phyloP scores from a whole-genome alignment of 2,113 vertebrate genomes.

The Hydrolagus affinis region DNA sequence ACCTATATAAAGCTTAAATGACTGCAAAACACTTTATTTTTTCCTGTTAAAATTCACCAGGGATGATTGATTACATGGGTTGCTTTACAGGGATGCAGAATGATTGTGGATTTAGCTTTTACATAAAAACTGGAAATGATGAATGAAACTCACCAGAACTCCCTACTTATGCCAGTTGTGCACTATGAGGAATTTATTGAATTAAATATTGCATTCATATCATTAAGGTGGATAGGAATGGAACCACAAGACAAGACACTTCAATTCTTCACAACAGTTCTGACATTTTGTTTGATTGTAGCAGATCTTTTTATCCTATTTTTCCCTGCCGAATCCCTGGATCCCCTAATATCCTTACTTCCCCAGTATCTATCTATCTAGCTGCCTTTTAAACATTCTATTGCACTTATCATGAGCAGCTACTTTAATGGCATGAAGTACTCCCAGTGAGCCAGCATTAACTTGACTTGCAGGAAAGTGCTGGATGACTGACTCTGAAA shows the following conservation, averaged over 20 bases:
- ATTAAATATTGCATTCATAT: neutral
- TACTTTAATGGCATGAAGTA: too few relatives aligned
- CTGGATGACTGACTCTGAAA: too few relatives aligned
- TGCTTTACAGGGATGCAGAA: neutral
- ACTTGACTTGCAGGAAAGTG: too few relatives aligned
- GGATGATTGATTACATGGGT: neutral
- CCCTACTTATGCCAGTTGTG: neutral
- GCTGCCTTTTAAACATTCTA: too few relatives aligned
- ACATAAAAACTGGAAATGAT: too few relatives aligned
- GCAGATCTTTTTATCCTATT: neutral
- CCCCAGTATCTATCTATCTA: too few relatives aligned
- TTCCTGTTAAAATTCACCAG: constrained; percentile 1
- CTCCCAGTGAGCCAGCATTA: too few relatives aligned
- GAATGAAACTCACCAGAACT: neutral
- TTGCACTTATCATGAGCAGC: too few relatives aligned
- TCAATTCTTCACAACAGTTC: neutral
- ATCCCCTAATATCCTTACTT: too few relatives aligned
- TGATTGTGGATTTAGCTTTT: too few relatives aligned
- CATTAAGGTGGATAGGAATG: neutral
- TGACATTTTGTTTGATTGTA: neutral
- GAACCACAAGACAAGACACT: neutral
- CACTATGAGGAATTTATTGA: neutral
- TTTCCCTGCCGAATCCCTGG: too few relatives aligned
- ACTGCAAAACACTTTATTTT: neutral
- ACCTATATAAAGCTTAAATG: neutral